These are phyloP conservation scores for Eretmodus cyanostictus DNA, from an alignment of 2,113 vertebrate species.

Conservation along the genomic window DNA sequence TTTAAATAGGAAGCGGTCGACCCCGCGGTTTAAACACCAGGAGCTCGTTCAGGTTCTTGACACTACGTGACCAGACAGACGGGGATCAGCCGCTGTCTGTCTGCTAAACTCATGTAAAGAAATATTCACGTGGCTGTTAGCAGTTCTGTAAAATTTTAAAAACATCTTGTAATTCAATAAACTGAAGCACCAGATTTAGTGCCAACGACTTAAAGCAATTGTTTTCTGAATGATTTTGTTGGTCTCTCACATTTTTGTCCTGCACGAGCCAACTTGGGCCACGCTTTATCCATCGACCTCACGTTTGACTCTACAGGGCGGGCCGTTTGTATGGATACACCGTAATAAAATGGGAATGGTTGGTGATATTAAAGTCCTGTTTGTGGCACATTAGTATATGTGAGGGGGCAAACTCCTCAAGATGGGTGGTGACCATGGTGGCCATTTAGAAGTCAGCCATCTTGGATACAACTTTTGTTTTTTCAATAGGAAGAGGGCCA, in stretches of 20 bases:
- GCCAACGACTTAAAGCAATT: background rate
- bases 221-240: background rate
- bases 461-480: too few species aligned
- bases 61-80: background rate
- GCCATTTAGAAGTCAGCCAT: too few species aligned
- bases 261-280: background rate
- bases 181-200: background rate
- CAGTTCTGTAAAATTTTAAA: background rate
- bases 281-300: background rate
- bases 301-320: background rate
- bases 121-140: background rate
- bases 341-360: too few species aligned
- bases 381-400: too few species aligned
- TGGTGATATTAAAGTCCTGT: fast-evolving
- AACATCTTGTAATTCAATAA: background rate
- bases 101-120: background rate
- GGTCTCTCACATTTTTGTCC: background rate
- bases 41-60: background rate
- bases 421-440: too few species aligned
- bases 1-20: background rate
- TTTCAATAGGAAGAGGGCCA: too few species aligned
- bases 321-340: fast-evolving
- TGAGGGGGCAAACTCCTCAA: too few species aligned
- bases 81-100: background rate
- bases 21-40: background rate